Conservation (phyloP, 2,797 vertebrate genomes). For the Sus cebifrons region DNA sequence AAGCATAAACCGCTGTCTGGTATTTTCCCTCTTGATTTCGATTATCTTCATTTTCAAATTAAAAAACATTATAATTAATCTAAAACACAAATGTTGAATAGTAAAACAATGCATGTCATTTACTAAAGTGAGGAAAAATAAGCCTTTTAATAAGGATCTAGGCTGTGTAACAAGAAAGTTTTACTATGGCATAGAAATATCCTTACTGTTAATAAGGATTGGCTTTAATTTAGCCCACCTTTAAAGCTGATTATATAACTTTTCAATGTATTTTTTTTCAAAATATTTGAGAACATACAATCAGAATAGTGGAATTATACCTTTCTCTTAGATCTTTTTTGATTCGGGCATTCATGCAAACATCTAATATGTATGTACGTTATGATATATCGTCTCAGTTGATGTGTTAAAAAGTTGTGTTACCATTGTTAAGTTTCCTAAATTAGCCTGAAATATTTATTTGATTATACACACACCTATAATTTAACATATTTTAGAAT, state of each 20-base stretch:
- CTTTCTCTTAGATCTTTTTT: not conserved
- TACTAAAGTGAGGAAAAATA: not conserved
- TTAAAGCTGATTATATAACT: not conserved
- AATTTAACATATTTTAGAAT: not conserved
- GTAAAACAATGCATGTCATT: not conserved
- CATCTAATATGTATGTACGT: not conserved
- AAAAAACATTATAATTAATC: not conserved
- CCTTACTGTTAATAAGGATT: not conserved
- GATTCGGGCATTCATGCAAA: not conserved
- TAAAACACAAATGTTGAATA: not conserved
- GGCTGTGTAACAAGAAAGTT: not conserved
- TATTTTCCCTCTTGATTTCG: not conserved
- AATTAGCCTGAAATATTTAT: not conserved
- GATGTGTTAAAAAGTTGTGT: not conserved
- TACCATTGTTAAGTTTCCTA: not conserved
- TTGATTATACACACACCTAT: not conserved
- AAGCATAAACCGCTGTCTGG: not conserved
- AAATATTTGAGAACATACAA: not conserved
- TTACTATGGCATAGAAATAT: not conserved
- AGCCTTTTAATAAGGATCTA: not conserved
- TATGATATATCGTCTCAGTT: not conserved
- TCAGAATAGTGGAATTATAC: not conserved
- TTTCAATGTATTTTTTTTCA: not conserved
- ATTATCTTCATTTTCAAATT: constrained; percentile 32
- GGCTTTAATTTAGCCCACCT: not conserved